Evolutionary conservation across 23 tunicate genomes (phyloP).

Genomic region (Halocynthia aurantium): DNA sequence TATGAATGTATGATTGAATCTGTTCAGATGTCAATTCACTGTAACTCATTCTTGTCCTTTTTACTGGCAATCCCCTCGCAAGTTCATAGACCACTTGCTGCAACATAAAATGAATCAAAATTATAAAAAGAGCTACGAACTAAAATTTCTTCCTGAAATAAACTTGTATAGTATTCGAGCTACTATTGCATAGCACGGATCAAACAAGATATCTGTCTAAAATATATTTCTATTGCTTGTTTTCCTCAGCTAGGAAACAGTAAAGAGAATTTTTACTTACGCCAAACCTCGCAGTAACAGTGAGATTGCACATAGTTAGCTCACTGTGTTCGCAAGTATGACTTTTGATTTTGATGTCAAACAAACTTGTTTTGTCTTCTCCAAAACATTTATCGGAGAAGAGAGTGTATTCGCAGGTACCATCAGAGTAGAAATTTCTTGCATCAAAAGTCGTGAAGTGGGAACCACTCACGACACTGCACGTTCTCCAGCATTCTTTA

Average conservation of each 20-base stretch:
- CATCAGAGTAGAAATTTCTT: constrained; percentile 4
- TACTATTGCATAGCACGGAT: too few species aligned
- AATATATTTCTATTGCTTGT: too few species aligned
- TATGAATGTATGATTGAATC: not conserved
- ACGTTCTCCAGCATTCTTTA: constrained; percentile 10
- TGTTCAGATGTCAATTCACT: too few species aligned
- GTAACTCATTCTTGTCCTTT: too few species aligned
- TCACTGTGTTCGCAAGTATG: not conserved
- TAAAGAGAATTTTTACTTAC: not conserved
- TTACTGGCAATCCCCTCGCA: too few species aligned
- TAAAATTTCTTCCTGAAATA: too few species aligned
- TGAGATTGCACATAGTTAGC: constrained; percentile 17
- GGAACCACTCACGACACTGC: constrained; percentile 16
- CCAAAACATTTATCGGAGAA: not conserved
- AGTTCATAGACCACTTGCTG: too few species aligned
- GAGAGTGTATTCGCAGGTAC: constrained; percentile 13
- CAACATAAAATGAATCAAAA: too few species aligned
- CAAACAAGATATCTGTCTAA: too few species aligned
- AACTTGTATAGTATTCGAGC: too few species aligned
- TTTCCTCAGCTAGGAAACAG: too few species aligned
- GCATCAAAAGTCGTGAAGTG: constrained; percentile 13
- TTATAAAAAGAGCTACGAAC: too few species aligned
- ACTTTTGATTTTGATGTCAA: constrained; percentile 14
- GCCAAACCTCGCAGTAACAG: constrained; percentile 13
- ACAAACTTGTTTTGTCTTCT: not conserved